phyloP scores from a whole-genome alignment of 2,113 vertebrate genomes.

The Rhea pennata region DNA sequence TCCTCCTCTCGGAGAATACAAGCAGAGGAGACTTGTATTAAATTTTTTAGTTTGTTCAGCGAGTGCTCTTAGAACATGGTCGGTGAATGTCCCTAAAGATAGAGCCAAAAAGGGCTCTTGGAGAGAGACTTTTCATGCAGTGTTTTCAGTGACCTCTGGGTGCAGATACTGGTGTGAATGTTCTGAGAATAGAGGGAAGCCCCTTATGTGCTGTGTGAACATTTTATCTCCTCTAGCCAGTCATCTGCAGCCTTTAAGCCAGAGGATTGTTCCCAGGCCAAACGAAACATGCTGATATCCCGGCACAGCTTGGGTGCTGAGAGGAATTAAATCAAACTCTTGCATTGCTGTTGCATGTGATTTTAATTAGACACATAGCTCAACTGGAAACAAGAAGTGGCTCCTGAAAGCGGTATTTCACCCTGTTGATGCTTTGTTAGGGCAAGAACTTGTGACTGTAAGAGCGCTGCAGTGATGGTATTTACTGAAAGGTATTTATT shows the following conservation, averaged over 20 bases:
- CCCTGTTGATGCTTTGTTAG: background rate
- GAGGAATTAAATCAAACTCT: background rate
- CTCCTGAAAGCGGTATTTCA: background rate
- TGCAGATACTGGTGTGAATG: fast-evolving
- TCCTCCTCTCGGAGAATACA: background rate
- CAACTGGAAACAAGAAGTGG: background rate
- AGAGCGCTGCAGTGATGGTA: background rate
- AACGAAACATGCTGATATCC: background rate
- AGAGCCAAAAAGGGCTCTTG: background rate
- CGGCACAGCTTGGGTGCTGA: background rate
- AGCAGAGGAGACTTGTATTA: background rate
- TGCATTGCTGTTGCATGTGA: background rate
- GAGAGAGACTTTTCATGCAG: background rate
- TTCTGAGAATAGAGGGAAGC: background rate
- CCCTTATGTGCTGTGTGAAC: background rate
- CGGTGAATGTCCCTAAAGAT: background rate
- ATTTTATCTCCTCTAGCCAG: no score
- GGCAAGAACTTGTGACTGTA: background rate
- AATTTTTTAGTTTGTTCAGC: background rate
- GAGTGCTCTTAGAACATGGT: no score
- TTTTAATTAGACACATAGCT: background rate
- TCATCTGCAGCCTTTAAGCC: background rate
- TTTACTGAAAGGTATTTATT: no score
- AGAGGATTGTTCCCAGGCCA: background rate
- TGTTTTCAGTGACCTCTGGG: background rate